A percentile compares a stretch with the other conserved stretches of the same genome.
These are phyloP conservation scores for Triplophysa dalaica DNA, from an alignment of 2,113 vertebrate species.

Conservation along the genomic window DNA sequence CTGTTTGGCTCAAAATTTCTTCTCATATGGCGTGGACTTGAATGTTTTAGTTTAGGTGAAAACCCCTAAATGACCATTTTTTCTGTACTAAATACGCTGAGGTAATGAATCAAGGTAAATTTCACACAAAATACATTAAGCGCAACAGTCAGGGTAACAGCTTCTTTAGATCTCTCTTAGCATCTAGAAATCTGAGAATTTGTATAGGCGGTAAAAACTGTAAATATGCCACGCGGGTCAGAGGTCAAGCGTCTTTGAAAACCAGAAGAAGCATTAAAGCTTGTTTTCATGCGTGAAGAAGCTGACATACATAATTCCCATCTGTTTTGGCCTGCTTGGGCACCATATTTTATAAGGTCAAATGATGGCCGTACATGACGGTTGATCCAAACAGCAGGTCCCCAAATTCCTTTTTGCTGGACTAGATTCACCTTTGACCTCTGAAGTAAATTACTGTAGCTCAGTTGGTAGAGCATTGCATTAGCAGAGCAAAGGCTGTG, in stretches of 20 bases:
- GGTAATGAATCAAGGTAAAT: background rate
- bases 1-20: too few species aligned
- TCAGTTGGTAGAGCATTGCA: background rate
- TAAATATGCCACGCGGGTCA: background rate
- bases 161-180: background rate
- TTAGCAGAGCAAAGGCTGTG: too few species aligned
- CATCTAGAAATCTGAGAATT: background rate
- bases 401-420: conserved; percentile 1
- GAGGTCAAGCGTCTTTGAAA: background rate
- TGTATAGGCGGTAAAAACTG: background rate
- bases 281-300: background rate
- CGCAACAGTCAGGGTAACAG: background rate
- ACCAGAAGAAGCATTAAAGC: background rate
- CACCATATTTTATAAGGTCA: background rate
- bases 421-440: conserved; percentile 12
- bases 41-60: too few species aligned
- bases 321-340: background rate
- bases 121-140: background rate
- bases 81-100: background rate
- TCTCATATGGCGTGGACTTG: too few species aligned
- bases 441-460: background rate
- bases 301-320: background rate
- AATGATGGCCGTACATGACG: background rate
- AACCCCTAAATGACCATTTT: background rate
- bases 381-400: background rate